Evolutionary conservation across 1,140 invertebrate genomes (phyloP).

Genomic region (Atta cephalotes): DNA sequence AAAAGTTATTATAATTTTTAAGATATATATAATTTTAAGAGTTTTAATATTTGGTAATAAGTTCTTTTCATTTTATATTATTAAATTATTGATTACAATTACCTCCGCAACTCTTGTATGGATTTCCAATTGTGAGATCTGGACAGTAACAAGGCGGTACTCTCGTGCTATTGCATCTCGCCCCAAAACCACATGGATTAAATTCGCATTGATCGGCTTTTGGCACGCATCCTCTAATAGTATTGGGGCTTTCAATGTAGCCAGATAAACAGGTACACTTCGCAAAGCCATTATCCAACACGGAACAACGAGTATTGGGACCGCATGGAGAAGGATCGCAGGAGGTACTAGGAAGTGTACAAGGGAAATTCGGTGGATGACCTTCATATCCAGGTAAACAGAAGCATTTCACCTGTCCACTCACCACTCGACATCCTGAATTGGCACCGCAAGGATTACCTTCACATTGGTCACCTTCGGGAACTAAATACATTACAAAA

Average conservation of each 20-base stretch:
- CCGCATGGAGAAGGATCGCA: constrained; percentile 95
- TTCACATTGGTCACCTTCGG: constrained; percentile 93
- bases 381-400: constrained; percentile 96
- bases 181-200: constrained; percentile 92
- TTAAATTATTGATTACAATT: constrained; percentile 49
- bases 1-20: not conserved
- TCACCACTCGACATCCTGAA: constrained; percentile 91
- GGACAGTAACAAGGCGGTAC: constrained; percentile 94
- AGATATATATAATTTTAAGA: constrained; percentile 21
- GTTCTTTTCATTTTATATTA: not conserved
- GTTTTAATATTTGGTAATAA: not conserved
- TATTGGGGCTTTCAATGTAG: constrained; percentile 94
- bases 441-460: constrained; percentile 95
- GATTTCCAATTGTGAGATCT: constrained; percentile 91
- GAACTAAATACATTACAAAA: constrained; percentile 87
- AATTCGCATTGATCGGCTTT: constrained; percentile 92
- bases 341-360: constrained; percentile 90
- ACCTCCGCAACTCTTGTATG: constrained; percentile 90
- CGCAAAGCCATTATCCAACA: constrained; percentile 93
- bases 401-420: constrained; percentile 92
- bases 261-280: constrained; percentile 95
- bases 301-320: constrained; percentile 94
- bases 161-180: constrained; percentile 92
- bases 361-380: constrained; percentile 90
- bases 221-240: constrained; percentile 93